A percentile compares a stretch with the other conserved stretches of the same genome.
Evolutionary conservation across 64 coral and sea anemone species (phyloP).

Genomic region (Catalaphyllia jardinei): DNA sequence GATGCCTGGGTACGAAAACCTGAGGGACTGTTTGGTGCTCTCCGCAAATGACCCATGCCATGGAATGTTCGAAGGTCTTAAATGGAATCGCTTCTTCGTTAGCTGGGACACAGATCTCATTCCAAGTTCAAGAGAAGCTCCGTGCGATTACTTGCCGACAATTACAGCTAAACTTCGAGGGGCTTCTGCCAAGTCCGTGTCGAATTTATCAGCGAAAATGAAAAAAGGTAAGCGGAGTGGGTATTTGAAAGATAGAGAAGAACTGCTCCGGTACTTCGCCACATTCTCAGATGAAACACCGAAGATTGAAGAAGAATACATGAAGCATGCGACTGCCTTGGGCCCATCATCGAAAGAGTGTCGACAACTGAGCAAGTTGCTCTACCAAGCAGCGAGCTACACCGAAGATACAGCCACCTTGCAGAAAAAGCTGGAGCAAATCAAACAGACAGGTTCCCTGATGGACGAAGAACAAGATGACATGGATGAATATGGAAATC

Average conservation of each 20-base stretch:
- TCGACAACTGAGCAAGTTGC: slow-evolving; percentile 40
- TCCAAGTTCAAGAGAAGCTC: not conserved
- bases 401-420: not conserved
- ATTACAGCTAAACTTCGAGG: not conserved
- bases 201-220: not conserved
- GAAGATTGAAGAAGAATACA: slow-evolving; percentile 56
- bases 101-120: slow-evolving; percentile 47
- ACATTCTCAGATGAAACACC: slow-evolving; percentile 38
- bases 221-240: not conserved
- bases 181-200: not conserved
- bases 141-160: slow-evolving; percentile 4
- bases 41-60: slow-evolving; percentile 2
- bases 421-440: not conserved
- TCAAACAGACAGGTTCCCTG: not conserved
- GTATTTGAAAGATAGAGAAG: slow-evolving; percentile 4
- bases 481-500: too few relatives aligned
- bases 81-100: slow-evolving; percentile 56
- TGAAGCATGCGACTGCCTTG: slow-evolving; percentile 46
- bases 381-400: slow-evolving; percentile 55
- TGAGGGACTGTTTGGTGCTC: slow-evolving; percentile 58
- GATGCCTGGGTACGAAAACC: not conserved
- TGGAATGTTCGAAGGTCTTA: not conserved
- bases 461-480: too few relatives aligned
- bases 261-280: slow-evolving; percentile 49
- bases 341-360: slow-evolving; percentile 43